Conservation (phyloP, 92 coral and sea anemone genomes). For the Virgularia gustaviana region DNA sequence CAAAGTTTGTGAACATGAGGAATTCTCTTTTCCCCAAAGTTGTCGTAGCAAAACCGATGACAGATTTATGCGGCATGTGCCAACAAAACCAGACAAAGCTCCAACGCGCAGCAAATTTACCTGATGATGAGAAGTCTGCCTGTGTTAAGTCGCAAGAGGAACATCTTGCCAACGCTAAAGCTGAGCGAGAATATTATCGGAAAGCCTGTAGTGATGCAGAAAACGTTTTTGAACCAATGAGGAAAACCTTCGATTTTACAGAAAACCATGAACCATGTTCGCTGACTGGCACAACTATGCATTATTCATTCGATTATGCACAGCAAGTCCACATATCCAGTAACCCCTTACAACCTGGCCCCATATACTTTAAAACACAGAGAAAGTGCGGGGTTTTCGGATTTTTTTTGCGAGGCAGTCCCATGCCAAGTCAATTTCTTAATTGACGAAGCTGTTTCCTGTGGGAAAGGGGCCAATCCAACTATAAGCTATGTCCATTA, state of each 20-base stretch:
- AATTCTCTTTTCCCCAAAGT: too few relatives aligned
- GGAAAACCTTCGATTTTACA: conserved; percentile 14
- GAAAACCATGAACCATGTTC: conserved; percentile 38
- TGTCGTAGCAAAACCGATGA: conserved; percentile 54
- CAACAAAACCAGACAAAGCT: conserved; percentile 51
- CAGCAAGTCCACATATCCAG: conserved; percentile 54
- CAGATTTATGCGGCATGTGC: conserved; percentile 52
- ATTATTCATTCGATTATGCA: conserved; percentile 60
- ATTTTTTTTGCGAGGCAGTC: conserved; percentile 56
- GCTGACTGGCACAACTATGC: conserved; percentile 25
- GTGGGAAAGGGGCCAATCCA: conserved; percentile 58
- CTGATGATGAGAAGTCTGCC: conserved; percentile 20
- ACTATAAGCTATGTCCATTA: too few relatives aligned
- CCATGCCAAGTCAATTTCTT: conserved; percentile 52
- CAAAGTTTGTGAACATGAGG: conserved; percentile 41
- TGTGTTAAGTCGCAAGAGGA: conserved; percentile 45
- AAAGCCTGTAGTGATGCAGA: conserved; percentile 48
- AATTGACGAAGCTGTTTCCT: conserved; percentile 49
- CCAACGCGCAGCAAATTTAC: conserved; percentile 43
- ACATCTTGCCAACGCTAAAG: conserved; percentile 48
- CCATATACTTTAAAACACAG: conserved; percentile 61
- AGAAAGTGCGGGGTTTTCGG: conserved; percentile 60
- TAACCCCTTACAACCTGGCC: conserved; percentile 64
- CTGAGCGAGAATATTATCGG: conserved; percentile 50
- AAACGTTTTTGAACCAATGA: conserved; percentile 5